A percentile compares a stretch with the other conserved stretches of the same genome.
Conservation (phyloP, 2,113 vertebrate genomes). For the Telmatochromis brichardi region DNA sequence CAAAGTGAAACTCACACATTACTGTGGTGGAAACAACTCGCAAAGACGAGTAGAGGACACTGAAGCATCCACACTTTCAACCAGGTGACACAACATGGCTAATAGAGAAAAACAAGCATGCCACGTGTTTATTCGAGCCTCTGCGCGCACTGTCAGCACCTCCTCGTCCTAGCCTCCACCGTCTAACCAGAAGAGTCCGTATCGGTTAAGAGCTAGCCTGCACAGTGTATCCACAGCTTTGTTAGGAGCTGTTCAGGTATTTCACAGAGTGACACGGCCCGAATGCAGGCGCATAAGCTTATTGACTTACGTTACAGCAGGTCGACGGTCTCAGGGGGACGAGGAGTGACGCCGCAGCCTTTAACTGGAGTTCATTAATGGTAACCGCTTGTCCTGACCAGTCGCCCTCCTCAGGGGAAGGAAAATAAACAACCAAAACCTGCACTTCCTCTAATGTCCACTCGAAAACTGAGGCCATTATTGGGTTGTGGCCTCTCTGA, state of each 20-base stretch:
- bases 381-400: not conserved
- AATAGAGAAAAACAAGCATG: not conserved
- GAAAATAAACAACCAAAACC: not conserved
- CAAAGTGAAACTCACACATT: conserved; percentile 52
- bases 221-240: not conserved
- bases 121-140: not conserved
- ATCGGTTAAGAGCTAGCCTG: not conserved
- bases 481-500: not conserved
- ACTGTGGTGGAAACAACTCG: conserved; percentile 26
- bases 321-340: not conserved
- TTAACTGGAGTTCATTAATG: not conserved
- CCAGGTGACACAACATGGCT: not conserved
- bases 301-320: not conserved
- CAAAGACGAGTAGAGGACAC: conserved; percentile 60
- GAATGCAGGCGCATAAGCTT: not conserved
- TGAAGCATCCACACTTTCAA: not conserved
- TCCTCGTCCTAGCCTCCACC: not conserved
- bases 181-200: not conserved
- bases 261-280: not conserved
- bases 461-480: not conserved
- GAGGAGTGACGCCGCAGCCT: not conserved
- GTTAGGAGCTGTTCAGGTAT: not conserved
- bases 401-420: not conserved
- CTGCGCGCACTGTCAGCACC: not conserved
- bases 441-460: not conserved